Percentiles rank a stretch among this genome's conserved stretches.
These are phyloP conservation scores for Latrodectus elegans DNA, from an alignment of 2,888 invertebrate species.

Conservation along the genomic window DNA sequence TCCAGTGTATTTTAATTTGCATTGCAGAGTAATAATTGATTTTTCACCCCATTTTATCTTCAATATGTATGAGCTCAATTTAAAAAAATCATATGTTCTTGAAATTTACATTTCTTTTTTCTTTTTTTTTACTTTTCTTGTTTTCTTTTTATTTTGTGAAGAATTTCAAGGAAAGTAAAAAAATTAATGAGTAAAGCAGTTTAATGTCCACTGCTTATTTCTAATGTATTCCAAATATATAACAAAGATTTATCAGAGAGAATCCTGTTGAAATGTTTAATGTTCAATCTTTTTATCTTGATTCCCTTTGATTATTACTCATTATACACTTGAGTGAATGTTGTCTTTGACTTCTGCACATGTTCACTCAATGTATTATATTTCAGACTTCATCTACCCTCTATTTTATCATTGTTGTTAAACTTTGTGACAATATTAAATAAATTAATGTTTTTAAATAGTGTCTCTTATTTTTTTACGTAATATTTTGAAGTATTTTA, in stretches of 20 bases:
- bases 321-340: conserved; percentile 50
- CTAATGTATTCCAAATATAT: neutral
- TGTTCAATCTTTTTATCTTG: conserved; percentile 47
- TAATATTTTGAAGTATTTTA: no score
- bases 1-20: no score
- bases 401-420: conserved; percentile 65
- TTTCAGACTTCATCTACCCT: conserved; percentile 64
- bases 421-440: conserved; percentile 65
- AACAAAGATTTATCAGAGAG: conserved; percentile 24
- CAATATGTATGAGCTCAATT: neutral
- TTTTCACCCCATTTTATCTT: no score
- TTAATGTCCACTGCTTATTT: neutral
- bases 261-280: conserved; percentile 48
- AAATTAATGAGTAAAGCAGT: neutral
- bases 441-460: conserved; percentile 60
- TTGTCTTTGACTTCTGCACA: conserved; percentile 63
- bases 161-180: neutral
- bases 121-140: neutral
- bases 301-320: conserved; percentile 43
- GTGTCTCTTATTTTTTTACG: conserved; percentile 2
- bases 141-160: neutral
- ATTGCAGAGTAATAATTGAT: no score
- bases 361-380: conserved; percentile 64
- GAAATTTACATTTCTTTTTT: neutral
- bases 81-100: neutral